Conservation (phyloP, 1,140 invertebrate genomes). For the Hydropsyche tenuis region DNA sequence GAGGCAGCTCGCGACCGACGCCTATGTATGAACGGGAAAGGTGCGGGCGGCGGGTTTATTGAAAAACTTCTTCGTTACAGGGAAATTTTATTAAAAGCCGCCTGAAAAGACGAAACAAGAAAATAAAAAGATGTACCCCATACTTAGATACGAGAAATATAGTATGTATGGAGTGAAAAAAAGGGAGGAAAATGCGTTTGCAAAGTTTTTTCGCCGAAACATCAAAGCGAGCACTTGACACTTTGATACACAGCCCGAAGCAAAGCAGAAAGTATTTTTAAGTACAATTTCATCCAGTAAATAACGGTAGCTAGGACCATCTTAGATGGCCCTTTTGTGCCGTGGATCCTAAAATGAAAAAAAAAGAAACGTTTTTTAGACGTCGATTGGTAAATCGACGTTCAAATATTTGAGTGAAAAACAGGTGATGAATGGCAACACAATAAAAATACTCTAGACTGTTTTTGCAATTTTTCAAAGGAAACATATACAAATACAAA, state of each 20-base stretch:
- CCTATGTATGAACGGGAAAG: neutral
- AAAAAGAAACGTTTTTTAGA: no score
- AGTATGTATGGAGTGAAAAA: no score
- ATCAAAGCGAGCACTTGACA: constrained; percentile 36
- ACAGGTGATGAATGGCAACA: no score
- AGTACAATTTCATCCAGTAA: constrained; percentile 30
- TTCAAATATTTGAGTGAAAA: no score
- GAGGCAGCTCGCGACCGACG: neutral
- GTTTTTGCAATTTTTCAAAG: no score
- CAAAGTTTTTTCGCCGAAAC: constrained; percentile 28
- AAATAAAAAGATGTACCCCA: neutral
- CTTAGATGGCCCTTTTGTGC: neutral
- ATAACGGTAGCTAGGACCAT: neutral
- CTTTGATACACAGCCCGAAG: constrained; percentile 28
- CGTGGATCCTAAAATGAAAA: no score
- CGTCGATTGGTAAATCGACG: no score
- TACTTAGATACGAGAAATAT: neutral
- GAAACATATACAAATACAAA: no score
- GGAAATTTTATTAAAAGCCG: constrained; percentile 30
- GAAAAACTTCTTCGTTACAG: constrained; percentile 35
- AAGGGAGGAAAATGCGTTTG: neutral
- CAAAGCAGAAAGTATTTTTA: constrained; percentile 17
- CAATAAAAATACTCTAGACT: no score
- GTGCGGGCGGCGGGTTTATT: constrained; percentile 24
- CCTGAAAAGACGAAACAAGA: neutral